Evolutionary conservation across 2,113 vertebrate species (phyloP).

Genomic region (Eulemur macaco): DNA sequence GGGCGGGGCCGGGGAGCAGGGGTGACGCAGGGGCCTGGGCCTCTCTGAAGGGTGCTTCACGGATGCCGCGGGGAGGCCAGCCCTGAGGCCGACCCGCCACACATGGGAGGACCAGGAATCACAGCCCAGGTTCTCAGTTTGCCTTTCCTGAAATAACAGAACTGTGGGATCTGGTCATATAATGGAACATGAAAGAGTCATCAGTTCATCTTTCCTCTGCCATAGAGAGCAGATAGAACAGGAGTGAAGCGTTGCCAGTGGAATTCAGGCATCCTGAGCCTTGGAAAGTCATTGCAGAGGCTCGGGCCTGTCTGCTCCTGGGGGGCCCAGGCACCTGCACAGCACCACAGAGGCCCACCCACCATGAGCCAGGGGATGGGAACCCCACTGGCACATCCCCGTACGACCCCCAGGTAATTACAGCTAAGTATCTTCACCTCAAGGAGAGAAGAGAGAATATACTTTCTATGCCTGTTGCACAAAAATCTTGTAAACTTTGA

Average conservation of each 20-base stretch:
- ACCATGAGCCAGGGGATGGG: rapidly evolving
- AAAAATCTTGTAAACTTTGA: background rate
- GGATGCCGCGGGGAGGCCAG: background rate
- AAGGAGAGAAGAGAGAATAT: background rate
- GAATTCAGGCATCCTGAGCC: background rate
- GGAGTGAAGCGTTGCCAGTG: rapidly evolving
- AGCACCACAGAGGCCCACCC: background rate
- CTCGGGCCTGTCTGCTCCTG: background rate
- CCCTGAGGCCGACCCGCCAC: background rate
- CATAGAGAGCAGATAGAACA: background rate
- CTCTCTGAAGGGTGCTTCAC: background rate
- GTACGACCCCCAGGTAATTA: background rate
- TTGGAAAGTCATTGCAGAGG: background rate
- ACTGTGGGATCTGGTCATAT: background rate
- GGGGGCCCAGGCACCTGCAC: background rate
- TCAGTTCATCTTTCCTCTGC: background rate
- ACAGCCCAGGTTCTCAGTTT: background rate
- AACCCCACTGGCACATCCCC: background rate
- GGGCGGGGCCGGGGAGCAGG: too few relatives aligned
- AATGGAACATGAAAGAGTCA: background rate
- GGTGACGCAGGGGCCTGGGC: too few relatives aligned
- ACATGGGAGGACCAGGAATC: background rate
- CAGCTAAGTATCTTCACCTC: background rate
- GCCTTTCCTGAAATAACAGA: background rate
- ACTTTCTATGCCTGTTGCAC: background rate